Evolutionary conservation across 2,797 vertebrate genomes (phyloP).

Genomic region (Schizopygopsis malacanthus): DNA sequence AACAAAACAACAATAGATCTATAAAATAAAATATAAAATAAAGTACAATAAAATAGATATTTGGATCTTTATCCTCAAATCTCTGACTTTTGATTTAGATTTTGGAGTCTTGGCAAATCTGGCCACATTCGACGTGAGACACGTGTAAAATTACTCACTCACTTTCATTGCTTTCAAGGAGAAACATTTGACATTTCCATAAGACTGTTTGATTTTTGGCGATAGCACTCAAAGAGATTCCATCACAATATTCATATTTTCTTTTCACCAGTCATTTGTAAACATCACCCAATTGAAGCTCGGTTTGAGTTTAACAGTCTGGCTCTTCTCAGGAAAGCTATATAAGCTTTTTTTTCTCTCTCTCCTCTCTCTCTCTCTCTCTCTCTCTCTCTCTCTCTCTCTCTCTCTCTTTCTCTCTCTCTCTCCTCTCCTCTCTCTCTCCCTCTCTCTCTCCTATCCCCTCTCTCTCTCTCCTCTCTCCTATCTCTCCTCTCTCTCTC

Average conservation of each 20-base stretch:
- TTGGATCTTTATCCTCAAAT: background rate
- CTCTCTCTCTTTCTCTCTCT: too few relatives aligned
- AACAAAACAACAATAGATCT: background rate
- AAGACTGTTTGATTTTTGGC: background rate
- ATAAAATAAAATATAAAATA: background rate
- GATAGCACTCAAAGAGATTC: background rate
- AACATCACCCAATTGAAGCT: background rate
- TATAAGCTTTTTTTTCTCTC: too few relatives aligned
- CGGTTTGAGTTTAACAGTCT: conserved; percentile 10
- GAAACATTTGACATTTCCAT: background rate
- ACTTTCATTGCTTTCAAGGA: background rate
- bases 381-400: too few relatives aligned
- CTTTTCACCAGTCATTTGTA: background rate
- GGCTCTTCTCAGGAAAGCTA: conserved; percentile 17
- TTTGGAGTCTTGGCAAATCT: background rate
- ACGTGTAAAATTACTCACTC: background rate
- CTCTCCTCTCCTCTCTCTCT: too few relatives aligned
- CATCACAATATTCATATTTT: background rate
- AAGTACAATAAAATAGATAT: background rate
- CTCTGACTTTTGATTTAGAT: background rate
- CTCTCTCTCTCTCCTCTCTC: too few relatives aligned
- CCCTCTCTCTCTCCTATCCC: too few relatives aligned
- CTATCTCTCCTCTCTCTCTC: too few relatives aligned
- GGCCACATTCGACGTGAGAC: background rate
- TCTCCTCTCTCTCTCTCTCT: too few relatives aligned